Percentiles rank a stretch among this genome's conserved stretches.
These are phyloP conservation scores for Pristionchus fissidentatus DNA, from an alignment of 2,888 invertebrate genomes.

Conservation along the genomic window DNA sequence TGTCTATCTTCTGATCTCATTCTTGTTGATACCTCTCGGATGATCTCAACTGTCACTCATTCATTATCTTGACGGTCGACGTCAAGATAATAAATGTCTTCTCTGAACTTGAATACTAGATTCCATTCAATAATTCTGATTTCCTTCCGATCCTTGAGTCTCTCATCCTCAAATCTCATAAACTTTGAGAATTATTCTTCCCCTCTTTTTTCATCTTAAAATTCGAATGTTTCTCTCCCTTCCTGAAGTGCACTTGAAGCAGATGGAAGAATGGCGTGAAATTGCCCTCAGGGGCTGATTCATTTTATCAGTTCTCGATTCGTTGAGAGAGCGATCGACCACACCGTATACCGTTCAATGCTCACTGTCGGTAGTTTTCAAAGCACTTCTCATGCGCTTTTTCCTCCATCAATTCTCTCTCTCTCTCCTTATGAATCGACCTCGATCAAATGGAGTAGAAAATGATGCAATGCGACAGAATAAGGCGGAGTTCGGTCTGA, in stretches of 20 bases:
- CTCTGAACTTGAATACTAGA: too few relatives aligned
- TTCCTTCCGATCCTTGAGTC: neutral
- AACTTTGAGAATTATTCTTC: neutral
- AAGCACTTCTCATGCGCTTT: constrained; percentile 26
- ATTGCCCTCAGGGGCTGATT: neutral
- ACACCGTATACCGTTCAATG: neutral
- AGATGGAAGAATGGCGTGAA: neutral
- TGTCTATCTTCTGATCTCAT: too few relatives aligned
- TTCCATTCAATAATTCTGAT: too few relatives aligned
- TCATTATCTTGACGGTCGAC: neutral
- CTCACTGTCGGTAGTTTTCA: constrained; percentile 7
- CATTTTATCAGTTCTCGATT: too few relatives aligned
- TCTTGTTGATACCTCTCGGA: neutral
- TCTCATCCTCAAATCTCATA: neutral
- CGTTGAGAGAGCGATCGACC: neutral
- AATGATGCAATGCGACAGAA: constrained; percentile 20
- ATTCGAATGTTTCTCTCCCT: too few relatives aligned
- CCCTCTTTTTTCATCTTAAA: too few relatives aligned
- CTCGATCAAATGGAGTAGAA: constrained; percentile 38
- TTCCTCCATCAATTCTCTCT: constrained; percentile 32
- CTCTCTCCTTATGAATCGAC: constrained; percentile 39
- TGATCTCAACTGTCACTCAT: neutral
- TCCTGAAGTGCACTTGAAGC: too few relatives aligned
- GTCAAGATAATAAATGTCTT: too few relatives aligned
- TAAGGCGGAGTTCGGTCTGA: constrained; percentile 1